Evolutionary conservation across 2,888 invertebrate species (phyloP), one percentile per base, ranked within the genome.

Genomic region (Allacma fusca): DNA sequence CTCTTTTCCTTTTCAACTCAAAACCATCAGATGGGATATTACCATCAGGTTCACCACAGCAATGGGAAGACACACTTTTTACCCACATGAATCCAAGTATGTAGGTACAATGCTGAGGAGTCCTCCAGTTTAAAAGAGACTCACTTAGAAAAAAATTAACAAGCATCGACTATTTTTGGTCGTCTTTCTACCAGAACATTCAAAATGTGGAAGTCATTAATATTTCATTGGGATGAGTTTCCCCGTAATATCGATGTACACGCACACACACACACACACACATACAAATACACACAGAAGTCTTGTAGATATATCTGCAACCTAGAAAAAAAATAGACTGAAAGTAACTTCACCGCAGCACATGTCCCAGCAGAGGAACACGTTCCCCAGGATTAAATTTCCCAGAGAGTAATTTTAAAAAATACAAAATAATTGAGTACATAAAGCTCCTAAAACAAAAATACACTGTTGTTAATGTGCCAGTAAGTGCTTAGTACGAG

Each of bases 191-290:
- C 77, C 73, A 78, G 59, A 74, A 74, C 73, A 64, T 76, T 73
- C 34, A 80, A 81, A 81, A 81, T 81, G 80, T 81, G 81, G 77
- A 80, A 80, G 81, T 81, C 81, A 80, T 81, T 81, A 81, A 81
- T 81, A 80, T 81, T 62, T 81, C 81, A 81, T 81, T 81, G 81
- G 81, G 79, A 81, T 77, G 77, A 69, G 70, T 5, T 50, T 50
- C 50, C 16, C 50, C 50, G n/a, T 50, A 50, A 50, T 50, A 50
- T 50, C 34, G 34, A 34, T 34, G 34, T 34, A 34, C 34, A n/a
- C 50, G 13, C 13, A 40, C 5, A 13, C 13, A 40, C 40, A 40
- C 40, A 40, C 13, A 13, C 5, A 40, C 7, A 5, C 13, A 40
- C 40, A 40, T 40, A 40, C 13, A 69, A 24, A 69, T 1, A 40